phyloP scores from a whole-genome alignment of 2,888 invertebrate genomes.

The Neoascia interrupta region DNA sequence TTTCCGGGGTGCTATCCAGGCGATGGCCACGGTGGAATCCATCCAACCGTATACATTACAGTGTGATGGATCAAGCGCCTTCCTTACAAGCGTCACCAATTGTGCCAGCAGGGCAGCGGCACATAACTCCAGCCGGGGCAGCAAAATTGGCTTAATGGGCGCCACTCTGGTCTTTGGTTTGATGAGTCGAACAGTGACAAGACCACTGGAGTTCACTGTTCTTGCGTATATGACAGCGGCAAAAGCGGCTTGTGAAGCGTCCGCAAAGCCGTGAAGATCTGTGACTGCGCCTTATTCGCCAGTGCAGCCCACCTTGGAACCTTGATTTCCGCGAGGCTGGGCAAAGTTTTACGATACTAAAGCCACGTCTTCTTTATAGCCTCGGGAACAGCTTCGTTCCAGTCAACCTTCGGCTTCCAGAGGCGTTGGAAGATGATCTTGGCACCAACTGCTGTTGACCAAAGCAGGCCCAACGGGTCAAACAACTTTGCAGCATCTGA shows the following conservation, averaged over 20 bases:
- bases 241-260: slow-evolving; percentile 19
- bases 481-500: slow-evolving; percentile 5
- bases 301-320: slow-evolving; percentile 19
- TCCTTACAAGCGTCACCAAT: not conserved
- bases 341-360: not conserved
- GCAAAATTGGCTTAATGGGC: slow-evolving; percentile 6
- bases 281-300: not conserved
- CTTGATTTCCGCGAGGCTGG: slow-evolving; percentile 7
- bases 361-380: not conserved
- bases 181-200: slow-evolving; percentile 2
- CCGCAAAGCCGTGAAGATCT: slow-evolving; percentile 10
- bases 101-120: slow-evolving; percentile 13
- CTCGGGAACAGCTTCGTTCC: slow-evolving; percentile 10
- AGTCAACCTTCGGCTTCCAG: slow-evolving; percentile 16
- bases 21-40: not conserved
- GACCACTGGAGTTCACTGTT: not conserved
- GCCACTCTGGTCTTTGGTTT: slow-evolving; percentile 6
- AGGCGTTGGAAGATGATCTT: slow-evolving; percentile 10
- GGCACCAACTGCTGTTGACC: not conserved
- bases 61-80: slow-evolving; percentile 15
- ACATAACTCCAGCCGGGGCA: slow-evolving; percentile 10
- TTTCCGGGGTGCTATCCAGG: slow-evolving; percentile 1
- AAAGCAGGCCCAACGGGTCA: slow-evolving; percentile 5
- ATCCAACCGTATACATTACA: slow-evolving; percentile 15
- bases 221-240: slow-evolving; percentile 10